These are phyloP conservation scores for Pseudobourletiella spinata DNA, from an alignment of 1,140 invertebrate genomes.

Conservation along the genomic window DNA sequence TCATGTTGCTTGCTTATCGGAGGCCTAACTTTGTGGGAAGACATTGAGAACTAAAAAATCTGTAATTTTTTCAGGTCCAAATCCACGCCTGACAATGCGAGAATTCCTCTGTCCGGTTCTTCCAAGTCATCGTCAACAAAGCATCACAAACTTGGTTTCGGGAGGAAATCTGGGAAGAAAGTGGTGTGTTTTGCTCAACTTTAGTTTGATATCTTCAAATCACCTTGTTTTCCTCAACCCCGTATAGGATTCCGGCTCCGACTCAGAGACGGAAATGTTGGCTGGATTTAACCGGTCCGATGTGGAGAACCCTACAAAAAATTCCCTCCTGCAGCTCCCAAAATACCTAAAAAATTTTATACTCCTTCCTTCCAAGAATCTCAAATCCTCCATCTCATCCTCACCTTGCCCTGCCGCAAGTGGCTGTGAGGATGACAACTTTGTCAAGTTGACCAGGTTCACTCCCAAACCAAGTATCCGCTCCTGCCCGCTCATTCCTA, in stretches of 20 bases:
- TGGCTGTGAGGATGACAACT: too few species aligned
- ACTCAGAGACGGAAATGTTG: too few species aligned
- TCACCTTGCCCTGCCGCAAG: too few species aligned
- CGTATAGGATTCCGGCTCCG: too few species aligned
- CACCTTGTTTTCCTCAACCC: background rate
- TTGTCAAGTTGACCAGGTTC: too few species aligned
- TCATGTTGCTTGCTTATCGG: too few species aligned
- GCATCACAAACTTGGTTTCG: slow-evolving; percentile 13
- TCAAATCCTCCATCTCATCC: too few species aligned
- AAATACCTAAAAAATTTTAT: slow-evolving; percentile 5
- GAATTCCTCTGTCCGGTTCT: background rate
- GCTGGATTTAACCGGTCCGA: too few species aligned
- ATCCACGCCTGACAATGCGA: background rate
- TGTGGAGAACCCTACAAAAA: too few species aligned
- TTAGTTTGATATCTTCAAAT: background rate
- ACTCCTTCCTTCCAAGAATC: slow-evolving; percentile 1
- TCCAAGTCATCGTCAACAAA: slow-evolving; percentile 1
- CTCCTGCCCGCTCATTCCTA: too few species aligned
- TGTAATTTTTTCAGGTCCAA: background rate
- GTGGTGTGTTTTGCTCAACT: background rate
- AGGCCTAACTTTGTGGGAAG: too few species aligned
- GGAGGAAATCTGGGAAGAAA: slow-evolving; percentile 20
- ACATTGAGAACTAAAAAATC: background rate
- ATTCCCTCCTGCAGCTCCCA: slow-evolving; percentile 1
- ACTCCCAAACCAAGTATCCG: too few species aligned